These are phyloP conservation scores for Lepidostoma basale DNA, from an alignment of 1,140 invertebrate species.

Conservation along the genomic window DNA sequence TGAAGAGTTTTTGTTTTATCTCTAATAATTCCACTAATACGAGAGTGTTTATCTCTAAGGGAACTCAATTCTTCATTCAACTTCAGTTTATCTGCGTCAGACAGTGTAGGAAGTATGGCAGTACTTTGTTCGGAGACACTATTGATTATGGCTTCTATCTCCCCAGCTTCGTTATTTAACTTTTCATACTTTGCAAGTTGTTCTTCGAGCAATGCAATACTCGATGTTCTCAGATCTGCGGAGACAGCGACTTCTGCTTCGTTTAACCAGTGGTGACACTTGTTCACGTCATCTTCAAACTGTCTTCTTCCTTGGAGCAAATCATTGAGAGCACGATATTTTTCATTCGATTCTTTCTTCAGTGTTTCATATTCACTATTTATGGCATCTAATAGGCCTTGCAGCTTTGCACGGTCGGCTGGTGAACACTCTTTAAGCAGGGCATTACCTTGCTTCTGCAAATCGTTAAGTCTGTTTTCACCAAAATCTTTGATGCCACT, in stretches of 20 bases:
- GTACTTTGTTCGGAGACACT: slow-evolving; percentile 80
- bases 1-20: slow-evolving; percentile 75
- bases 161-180: slow-evolving; percentile 75
- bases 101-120: slow-evolving; percentile 79
- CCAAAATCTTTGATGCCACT: slow-evolving; percentile 79
- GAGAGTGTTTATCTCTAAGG: slow-evolving; percentile 76
- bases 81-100: slow-evolving; percentile 81
- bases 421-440: slow-evolving; percentile 83
- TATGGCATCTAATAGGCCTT: slow-evolving; percentile 70
- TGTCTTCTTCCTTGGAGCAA: slow-evolving; percentile 75
- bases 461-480: slow-evolving; percentile 74
- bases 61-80: slow-evolving; percentile 78
- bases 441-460: slow-evolving; percentile 75
- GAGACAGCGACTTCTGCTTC: slow-evolving; percentile 85
- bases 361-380: slow-evolving; percentile 72
- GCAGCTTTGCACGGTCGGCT: slow-evolving; percentile 69
- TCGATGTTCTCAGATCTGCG: slow-evolving; percentile 77
- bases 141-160: slow-evolving; percentile 72
- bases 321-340: slow-evolving; percentile 74
- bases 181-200: slow-evolving; percentile 84
- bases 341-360: slow-evolving; percentile 74
- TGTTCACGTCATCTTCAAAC: slow-evolving; percentile 81
- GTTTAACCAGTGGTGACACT: slow-evolving; percentile 83
- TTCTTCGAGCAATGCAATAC: slow-evolving; percentile 81
- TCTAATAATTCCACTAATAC: slow-evolving; percentile 74